Percentiles rank a stretch among this genome's conserved stretches.
Conservation (phyloP, 2,888 invertebrate genomes). For the Pammene aurita region DNA sequence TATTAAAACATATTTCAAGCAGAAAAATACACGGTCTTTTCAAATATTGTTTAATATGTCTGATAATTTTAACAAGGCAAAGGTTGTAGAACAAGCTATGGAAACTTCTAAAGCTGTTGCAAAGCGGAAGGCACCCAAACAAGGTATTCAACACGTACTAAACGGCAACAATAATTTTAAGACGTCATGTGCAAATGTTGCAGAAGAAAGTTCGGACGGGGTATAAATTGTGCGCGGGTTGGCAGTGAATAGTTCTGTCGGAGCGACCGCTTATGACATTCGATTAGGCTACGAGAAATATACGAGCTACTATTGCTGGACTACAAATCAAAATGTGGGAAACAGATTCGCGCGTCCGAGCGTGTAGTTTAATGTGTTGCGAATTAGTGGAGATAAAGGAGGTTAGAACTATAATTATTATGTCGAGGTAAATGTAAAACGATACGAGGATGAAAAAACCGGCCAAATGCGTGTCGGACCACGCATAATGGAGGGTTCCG, state of each 20-base stretch:
- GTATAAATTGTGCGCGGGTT: constrained; percentile 75
- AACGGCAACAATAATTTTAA: constrained; percentile 52
- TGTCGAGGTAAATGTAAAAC: too few relatives aligned
- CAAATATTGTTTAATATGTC: too few relatives aligned
- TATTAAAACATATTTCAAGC: too few relatives aligned
- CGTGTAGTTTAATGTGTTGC: constrained; percentile 9
- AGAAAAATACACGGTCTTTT: too few relatives aligned
- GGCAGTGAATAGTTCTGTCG: constrained; percentile 73
- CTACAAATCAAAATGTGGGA: constrained; percentile 47
- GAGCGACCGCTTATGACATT: constrained; percentile 76
- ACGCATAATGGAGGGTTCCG: too few relatives aligned
- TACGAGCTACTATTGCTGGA: constrained; percentile 41
- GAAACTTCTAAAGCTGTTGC: background rate
- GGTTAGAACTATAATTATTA: background rate
- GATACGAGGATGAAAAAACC: too few relatives aligned
- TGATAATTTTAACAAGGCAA: too few relatives aligned
- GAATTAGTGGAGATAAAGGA: constrained; percentile 1
- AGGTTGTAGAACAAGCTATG: too few relatives aligned
- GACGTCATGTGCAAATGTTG: constrained; percentile 77
- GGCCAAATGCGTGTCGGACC: too few relatives aligned
- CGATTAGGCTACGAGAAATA: constrained; percentile 63
- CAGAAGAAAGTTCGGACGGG: constrained; percentile 74
- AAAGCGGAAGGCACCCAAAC: background rate
- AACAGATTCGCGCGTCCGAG: constrained; percentile 40
- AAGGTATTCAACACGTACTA: constrained; percentile 3